Evolutionary conservation across 2,113 vertebrate genomes (phyloP).

Genomic region (Prunella himalayana): DNA sequence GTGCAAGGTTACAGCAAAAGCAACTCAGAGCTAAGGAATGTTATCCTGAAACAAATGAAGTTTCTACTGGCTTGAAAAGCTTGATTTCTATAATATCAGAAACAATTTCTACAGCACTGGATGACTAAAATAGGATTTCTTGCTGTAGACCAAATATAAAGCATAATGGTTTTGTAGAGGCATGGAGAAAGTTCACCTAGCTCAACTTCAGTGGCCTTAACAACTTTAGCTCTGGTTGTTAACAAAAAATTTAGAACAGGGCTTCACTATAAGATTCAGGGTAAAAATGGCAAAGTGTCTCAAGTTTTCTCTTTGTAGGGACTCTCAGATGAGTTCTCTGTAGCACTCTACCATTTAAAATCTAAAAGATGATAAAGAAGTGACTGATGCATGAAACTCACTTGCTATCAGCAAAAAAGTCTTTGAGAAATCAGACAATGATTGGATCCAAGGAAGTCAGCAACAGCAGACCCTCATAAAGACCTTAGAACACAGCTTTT

Average conservation of each 20-base stretch:
- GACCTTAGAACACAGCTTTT: neutral
- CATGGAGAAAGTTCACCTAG: neutral
- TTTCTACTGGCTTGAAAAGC: neutral
- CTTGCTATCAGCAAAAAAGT: neutral
- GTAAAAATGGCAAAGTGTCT: neutral
- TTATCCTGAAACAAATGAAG: neutral
- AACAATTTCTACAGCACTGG: neutral
- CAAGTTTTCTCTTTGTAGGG: neutral
- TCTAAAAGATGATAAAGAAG: neutral
- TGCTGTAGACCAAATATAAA: neutral
- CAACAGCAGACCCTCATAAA: neutral
- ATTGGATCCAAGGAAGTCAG: neutral
- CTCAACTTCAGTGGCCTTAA: neutral
- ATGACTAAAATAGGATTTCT: neutral
- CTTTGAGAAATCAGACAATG: neutral
- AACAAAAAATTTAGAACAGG: neutral
- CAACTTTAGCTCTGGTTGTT: neutral
- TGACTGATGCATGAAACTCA: neutral
- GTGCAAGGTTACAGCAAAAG: neutral
- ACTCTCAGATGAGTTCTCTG: neutral
- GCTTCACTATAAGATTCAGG: neutral
- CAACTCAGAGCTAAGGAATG: neutral
- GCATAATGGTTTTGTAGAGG: neutral
- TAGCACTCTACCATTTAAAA: neutral
- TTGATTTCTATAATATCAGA: neutral